Evolutionary conservation across 2,113 vertebrate species (phyloP), one percentile per base, ranked within the genome.

Genomic region (Psammodynastes pulverulentus): DNA sequence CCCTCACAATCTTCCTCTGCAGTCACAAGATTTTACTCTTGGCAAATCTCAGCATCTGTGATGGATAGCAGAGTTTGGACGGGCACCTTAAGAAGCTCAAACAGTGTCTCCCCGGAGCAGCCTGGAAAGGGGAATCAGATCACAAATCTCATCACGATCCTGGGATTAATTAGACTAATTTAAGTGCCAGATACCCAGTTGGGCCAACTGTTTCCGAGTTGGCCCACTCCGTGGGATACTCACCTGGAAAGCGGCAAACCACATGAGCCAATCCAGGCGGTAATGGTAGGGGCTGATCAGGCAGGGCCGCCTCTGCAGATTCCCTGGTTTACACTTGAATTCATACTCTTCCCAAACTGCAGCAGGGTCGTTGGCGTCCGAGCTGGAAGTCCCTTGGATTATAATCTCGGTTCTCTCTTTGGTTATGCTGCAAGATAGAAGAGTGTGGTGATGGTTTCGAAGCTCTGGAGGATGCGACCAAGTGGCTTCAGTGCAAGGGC

Each of bases 221-320:
- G 19, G 34, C 19, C 2, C 13, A 1, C 48, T n/a, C n/a, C n/a
- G n/a, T n/a, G n/a, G n/a, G n/a, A 29, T 58, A 46, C 48, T n/a
- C 9, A 99, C 99, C 98, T 99, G 99, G 95, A 99, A 99, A 87
- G 99, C 98, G 0, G 99, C 98, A 0, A 99, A 99, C 99, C 99
- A 99, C 99, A 99, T 99, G 26, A 99, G 99, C 99, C 99, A 99
- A 97, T 99, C 99, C 9, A 99, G 98, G 72, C 99, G 98, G 95
- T 99, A 98, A 97, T 99, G 99, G 96, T 99, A 99, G 0, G 99
- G 99, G 0, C 97, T 98, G 84, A 99, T 97, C 53, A 99, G 95
- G 95, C 99, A 99, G 0, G 99, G 99, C 8, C 97, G 97, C 46
- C 97, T 94, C 91, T 94, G 93, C 84, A 98, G 1, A 51, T 98